Conservation (phyloP, 2,797 vertebrate species). For the Odontamblyopus rebecca region DNA sequence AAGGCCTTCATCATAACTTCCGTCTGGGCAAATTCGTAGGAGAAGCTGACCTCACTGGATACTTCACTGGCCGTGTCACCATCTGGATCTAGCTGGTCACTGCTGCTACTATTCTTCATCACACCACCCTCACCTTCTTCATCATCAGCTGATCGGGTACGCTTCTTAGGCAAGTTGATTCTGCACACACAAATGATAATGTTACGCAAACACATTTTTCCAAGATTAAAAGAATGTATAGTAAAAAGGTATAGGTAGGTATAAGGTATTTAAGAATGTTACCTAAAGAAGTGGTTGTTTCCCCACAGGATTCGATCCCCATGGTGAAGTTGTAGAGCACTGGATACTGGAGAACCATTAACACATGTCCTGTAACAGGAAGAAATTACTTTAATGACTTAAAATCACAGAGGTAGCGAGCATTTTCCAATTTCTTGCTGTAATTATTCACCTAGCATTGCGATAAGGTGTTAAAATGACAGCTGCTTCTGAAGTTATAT, state of each 20-base stretch:
- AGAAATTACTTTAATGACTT: neutral
- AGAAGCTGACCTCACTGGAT: constrained; percentile 92
- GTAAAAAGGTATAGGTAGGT: neutral
- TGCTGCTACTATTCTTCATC: constrained; percentile 84
- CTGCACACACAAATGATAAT: constrained; percentile 55
- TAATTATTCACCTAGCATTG: constrained; percentile 84
- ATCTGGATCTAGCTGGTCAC: constrained; percentile 89
- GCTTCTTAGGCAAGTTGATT: constrained; percentile 88
- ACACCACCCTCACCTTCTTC: constrained; percentile 80
- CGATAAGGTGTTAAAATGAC: constrained; percentile 88
- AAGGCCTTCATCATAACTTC: constrained; percentile 98
- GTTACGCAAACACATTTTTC: neutral
- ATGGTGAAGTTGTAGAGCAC: constrained; percentile 88
- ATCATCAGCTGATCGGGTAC: constrained; percentile 69
- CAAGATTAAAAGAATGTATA: too few relatives aligned
- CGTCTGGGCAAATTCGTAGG: constrained; percentile 96
- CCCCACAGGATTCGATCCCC: constrained; percentile 98
- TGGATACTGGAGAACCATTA: constrained; percentile 87
- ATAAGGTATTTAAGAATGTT: neutral
- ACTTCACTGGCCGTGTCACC: constrained; percentile 88
- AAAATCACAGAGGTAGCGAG: too few relatives aligned
- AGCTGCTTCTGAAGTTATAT: constrained; percentile 84
- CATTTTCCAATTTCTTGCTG: neutral
- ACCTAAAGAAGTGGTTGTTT: constrained; percentile 98
- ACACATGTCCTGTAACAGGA: constrained; percentile 86